Evolutionary conservation across 2,113 vertebrate genomes (phyloP).

Genomic region (Pavo muticus): DNA sequence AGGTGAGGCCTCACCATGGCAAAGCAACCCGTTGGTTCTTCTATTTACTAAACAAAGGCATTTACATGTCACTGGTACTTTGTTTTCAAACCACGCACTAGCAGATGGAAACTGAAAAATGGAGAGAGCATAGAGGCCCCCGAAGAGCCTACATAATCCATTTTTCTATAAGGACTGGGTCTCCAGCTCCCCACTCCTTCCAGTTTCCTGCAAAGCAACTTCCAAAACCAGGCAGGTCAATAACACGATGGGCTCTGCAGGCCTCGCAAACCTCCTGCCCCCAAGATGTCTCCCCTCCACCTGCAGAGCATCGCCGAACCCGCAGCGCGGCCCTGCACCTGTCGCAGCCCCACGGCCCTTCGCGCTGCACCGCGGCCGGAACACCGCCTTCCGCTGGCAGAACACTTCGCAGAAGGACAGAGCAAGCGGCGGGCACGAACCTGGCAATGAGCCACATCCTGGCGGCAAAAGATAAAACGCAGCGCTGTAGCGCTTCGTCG

Average conservation of each 20-base stretch:
- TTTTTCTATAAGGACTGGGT: background rate
- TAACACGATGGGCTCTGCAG: background rate
- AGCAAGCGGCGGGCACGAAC: background rate
- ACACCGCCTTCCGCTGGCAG: fast-evolving
- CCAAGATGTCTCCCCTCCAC: background rate
- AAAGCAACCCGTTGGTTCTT: background rate
- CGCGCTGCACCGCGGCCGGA: background rate
- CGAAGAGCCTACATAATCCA: background rate
- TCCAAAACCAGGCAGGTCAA: background rate
- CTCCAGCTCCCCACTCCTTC: background rate
- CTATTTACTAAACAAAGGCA: background rate
- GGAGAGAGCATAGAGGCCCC: background rate
- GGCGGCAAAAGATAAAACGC: background rate
- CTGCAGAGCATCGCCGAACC: no score
- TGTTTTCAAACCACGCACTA: background rate
- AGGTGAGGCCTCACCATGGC: background rate
- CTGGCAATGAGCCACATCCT: slow-evolving; percentile 18
- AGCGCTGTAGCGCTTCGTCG: background rate
- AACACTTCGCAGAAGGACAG: background rate
- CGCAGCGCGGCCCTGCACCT: no score
- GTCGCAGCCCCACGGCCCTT: no score
- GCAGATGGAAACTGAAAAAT: background rate
- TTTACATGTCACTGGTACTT: background rate
- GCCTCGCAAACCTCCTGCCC: background rate
- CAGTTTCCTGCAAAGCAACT: background rate